These are phyloP conservation scores for Pilophorus perplexus DNA, from an alignment of 2,888 invertebrate species.

Conservation along the genomic window DNA sequence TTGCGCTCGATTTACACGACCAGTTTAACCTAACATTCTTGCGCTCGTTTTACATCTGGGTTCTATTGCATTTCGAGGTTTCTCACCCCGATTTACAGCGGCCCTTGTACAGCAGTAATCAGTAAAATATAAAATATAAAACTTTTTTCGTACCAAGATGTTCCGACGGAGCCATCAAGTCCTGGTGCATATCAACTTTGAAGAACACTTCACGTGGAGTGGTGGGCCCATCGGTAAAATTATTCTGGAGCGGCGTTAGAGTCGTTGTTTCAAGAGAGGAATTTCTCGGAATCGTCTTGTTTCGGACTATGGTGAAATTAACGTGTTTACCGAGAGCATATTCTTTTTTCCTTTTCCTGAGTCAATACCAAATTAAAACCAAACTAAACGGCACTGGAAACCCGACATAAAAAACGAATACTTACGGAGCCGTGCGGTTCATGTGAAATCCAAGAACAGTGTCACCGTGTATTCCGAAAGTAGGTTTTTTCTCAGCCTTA, in stretches of 20 bases:
- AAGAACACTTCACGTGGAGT: slow-evolving; percentile 54
- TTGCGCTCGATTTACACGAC: too few relatives aligned
- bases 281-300: too few relatives aligned
- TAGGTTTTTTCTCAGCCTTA: slow-evolving; percentile 36
- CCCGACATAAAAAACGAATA: background rate
- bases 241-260: too few relatives aligned
- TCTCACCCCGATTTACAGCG: too few relatives aligned
- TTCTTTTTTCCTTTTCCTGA: background rate
- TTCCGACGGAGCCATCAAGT: slow-evolving; percentile 71
- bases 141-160: slow-evolving; percentile 62
- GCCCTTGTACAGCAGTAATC: too few relatives aligned
- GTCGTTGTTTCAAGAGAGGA: too few relatives aligned
- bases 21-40: too few relatives aligned
- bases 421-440: slow-evolving; percentile 1
- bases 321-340: background rate
- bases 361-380: background rate
- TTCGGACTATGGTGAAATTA: too few relatives aligned
- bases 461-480: slow-evolving; percentile 39
- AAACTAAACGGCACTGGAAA: background rate
- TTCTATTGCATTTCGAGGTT: too few relatives aligned
- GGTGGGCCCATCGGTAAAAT: too few relatives aligned
- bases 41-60: too few relatives aligned
- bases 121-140: too few relatives aligned
- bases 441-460: slow-evolving; percentile 44
- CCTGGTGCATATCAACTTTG: slow-evolving; percentile 68